Conservation (phyloP, 2,113 vertebrate genomes). For the Vulpes vulpes region DNA sequence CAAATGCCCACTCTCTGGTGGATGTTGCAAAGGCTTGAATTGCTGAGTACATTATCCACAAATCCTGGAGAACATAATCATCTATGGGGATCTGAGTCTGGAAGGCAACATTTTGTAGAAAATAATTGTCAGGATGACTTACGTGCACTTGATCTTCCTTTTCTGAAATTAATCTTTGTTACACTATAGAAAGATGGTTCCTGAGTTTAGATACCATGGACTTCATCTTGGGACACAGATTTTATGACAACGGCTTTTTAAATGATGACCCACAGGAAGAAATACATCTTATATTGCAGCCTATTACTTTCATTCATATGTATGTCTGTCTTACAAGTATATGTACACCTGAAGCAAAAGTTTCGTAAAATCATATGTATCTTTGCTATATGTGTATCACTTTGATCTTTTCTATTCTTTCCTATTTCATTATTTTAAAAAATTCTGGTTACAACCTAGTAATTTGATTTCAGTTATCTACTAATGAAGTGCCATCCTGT, state of each 20-base stretch:
- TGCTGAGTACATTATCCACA: neutral
- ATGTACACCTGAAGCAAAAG: neutral
- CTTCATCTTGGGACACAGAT: neutral
- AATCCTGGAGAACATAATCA: neutral
- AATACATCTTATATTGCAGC: neutral
- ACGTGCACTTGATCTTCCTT: neutral
- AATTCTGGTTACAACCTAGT: neutral
- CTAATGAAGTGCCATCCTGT: neutral
- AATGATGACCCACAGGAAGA: neutral
- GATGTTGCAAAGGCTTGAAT: neutral
- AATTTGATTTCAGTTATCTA: conserved; percentile 43
- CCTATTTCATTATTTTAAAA: conserved; percentile 21
- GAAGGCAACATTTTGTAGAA: neutral
- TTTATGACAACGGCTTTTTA: neutral
- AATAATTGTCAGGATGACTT: conserved; percentile 27
- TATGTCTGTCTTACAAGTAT: neutral
- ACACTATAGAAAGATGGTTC: neutral
- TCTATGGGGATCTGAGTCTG: neutral
- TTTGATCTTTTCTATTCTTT: neutral
- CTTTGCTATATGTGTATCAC: neutral
- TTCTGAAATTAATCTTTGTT: conserved; percentile 26
- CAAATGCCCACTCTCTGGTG: conserved; percentile 11
- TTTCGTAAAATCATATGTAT: conserved; percentile 24
- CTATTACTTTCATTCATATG: neutral
- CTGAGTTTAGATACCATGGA: neutral